Conservation (phyloP, 2,888 invertebrate genomes). For the Calephelis perditalis region DNA sequence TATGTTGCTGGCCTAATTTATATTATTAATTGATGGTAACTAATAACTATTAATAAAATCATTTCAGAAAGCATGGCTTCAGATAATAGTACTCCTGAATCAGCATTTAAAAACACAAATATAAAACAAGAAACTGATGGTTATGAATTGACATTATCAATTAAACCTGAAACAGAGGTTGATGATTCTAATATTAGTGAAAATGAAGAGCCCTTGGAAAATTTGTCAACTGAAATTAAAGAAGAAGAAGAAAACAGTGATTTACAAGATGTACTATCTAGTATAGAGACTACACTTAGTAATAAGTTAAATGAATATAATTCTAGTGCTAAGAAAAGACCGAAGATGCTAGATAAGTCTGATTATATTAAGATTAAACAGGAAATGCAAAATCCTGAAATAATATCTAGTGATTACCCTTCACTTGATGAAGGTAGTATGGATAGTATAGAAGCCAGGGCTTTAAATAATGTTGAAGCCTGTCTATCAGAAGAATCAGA, state of each 20-base stretch:
- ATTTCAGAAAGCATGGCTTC: conserved; percentile 10
- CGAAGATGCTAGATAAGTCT: conserved; percentile 4
- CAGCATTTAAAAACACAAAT: conserved; percentile 5
- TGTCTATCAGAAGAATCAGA: conserved; percentile 53
- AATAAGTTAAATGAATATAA: conserved; percentile 4
- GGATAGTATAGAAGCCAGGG: conserved; percentile 57
- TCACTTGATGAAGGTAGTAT: conserved; percentile 54
- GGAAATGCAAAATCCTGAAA: conserved; percentile 43
- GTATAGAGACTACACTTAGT: conserved; percentile 11
- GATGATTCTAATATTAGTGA: conserved; percentile 20
- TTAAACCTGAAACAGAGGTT: conserved; percentile 29
- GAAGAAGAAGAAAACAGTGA: conserved; percentile 35
- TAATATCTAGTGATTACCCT: conserved; percentile 48
- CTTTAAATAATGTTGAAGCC: conserved; percentile 57
- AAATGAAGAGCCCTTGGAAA: conserved; percentile 36
- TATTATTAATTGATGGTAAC: not conserved
- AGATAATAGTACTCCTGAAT: not conserved
- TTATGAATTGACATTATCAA: conserved; percentile 25
- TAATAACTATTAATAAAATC: not conserved
- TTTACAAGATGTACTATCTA: conserved; percentile 12
- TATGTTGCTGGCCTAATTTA: too few species aligned
- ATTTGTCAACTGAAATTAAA: conserved; percentile 43
- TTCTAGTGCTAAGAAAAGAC: not conserved
- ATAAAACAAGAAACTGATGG: conserved; percentile 31
- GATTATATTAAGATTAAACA: conserved; percentile 40